Base-by-base conservation (phyloP, 2,113 vertebrate genomes). In the Varanus komodoensis region DNA sequence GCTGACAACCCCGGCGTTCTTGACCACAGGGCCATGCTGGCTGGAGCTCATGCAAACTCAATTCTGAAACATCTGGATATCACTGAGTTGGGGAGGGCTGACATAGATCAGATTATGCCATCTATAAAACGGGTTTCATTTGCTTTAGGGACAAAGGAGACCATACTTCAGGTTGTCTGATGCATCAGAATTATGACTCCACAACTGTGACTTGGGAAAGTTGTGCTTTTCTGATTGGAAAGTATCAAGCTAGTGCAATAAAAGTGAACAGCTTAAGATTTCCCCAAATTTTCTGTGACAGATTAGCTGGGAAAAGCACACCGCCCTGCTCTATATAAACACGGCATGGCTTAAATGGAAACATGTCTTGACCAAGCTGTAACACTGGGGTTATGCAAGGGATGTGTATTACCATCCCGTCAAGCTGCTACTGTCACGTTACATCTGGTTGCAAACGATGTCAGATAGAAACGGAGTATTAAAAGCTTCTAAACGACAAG, bases 401-500 rank as follows among this genome's bases (percentile, higher is more conserved):
- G 84, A 94, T 93, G 86, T 89, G 83, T 94, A 92, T 95, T 88
- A 94, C 91, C 92, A 94, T 50, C 82, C 89, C 91, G 90, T 95
- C 91, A 92, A 87, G 93, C 86, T 94, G 86, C 34, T 94, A 86
- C 89, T 94, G 95, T 94, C 93, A 89, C 50, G 87, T 94, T 95
- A 89, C 92, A 94, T 94, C 86, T 91, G 87, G 92, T 94, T 89
- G 84, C 90, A 95, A 93, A 90, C 81, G 32, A 82, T 0, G 0
- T 92, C 89, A 87, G 87, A 95, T 32, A 71, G 38, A 93, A 85
- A 1, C n/a, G 57, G 86, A 93, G 84, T 89, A 86, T 82, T 27
- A 94, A 94, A 94, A 94, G 82, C 86, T 83, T 89, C 57, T 69
- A 90, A 92, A 95, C 0, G 0, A 88, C 38, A 91, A 67, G 61